Evolutionary conservation across 1,140 invertebrate species (phyloP).

Genomic region (Leptinotarsa texana): DNA sequence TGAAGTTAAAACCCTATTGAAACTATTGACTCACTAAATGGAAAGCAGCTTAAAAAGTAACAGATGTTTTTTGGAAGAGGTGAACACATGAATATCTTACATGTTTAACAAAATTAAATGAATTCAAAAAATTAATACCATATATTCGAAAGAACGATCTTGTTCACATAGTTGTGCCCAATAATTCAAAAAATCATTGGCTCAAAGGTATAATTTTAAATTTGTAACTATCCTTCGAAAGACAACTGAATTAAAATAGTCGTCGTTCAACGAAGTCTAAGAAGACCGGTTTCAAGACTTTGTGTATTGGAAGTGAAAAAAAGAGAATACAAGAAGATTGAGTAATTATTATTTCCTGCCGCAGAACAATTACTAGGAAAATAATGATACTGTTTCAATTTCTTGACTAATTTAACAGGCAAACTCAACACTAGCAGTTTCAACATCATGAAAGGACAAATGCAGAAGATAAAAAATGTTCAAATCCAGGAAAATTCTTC

Average conservation of each 20-base stretch:
- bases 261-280: too few species aligned
- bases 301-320: neutral
- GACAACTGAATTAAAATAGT: neutral
- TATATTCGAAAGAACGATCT: neutral
- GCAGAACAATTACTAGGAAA: neutral
- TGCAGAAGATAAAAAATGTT: too few species aligned
- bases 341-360: neutral
- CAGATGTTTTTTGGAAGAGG: neutral
- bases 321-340: neutral
- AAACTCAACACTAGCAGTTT: too few species aligned
- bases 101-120: neutral
- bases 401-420: too few species aligned
- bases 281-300: neutral
- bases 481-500: too few species aligned
- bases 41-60: neutral
- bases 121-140: neutral
- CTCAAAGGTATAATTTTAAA: neutral
- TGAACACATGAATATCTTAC: neutral
- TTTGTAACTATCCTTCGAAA: neutral
- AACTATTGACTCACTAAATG: neutral
- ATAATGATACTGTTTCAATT: too few species aligned
- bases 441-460: too few species aligned
- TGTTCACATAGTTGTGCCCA: neutral
- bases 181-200: neutral
- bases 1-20: too few species aligned